Evolutionary conservation across 2,888 invertebrate species (phyloP), one percentile per base, ranked within the genome.

Genomic region (Cepaea hortensis): DNA sequence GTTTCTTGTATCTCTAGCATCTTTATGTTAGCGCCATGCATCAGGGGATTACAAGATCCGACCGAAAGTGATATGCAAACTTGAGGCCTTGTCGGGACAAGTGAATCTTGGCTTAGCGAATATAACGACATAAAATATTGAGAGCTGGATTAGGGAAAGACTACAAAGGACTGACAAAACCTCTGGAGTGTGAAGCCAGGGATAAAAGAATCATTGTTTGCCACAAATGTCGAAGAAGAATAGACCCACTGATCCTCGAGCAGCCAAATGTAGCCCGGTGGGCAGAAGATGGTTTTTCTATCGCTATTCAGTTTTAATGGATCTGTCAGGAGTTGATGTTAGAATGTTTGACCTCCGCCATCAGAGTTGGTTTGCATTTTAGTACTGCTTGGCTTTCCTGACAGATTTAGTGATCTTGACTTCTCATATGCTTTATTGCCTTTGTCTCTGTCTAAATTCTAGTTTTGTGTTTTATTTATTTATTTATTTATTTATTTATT

Each of bases 111-210:
- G 7, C 9, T 76, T 13, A 20, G 46, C 20, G 15, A 50, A n/a
- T 46, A 20, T 55, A 55, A 55, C 20, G 55, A 55, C 9, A 18
- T 5, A 55, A 55, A 46, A 9, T 55, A 18, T 73, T 73, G 50
- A 50, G 76, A 76, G 6, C 46, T 55, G 76, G 76, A 76, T 76
- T 76, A 50, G 50, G 18, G 50, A 46, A 20, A 76, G 76, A 50
- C 7, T 50, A 76, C 20, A 55, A 18, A 20, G n/a, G 9, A 18
- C 5, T n/a, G 76, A 20, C 55, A n/a, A 55, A 76, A 50, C 50
- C 76, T 7, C 9, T 76, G 48, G 4, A 76, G 76, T 50, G 50
- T 50, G 20, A n/a, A 55, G 50, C n/a, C n/a, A 9, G 46, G 46
- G 13, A 73, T 3, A 73, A 48, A 3, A 18, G 46, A 9, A 76